Evolutionary conservation across 2,113 vertebrate genomes (phyloP).

Genomic region (Progne subis): DNA sequence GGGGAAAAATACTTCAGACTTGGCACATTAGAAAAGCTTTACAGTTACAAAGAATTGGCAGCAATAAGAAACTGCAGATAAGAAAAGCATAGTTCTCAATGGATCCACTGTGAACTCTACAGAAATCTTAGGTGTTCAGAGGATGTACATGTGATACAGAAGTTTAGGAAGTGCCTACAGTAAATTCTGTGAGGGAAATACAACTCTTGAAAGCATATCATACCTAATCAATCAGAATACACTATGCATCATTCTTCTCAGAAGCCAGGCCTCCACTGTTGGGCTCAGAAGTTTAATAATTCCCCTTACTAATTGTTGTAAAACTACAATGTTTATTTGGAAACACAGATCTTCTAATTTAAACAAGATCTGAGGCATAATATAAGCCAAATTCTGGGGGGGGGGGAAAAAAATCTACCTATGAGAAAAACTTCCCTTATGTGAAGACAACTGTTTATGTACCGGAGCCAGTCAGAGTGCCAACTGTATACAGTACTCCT

Average conservation of each 20-base stretch:
- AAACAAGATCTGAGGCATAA: not conserved
- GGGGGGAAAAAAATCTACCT: not conserved
- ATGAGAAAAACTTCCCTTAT: not conserved
- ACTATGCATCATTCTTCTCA: not conserved
- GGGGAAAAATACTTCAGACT: not conserved
- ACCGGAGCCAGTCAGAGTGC: not conserved
- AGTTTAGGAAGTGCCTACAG: not conserved
- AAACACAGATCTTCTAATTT: not conserved
- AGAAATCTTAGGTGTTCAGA: not conserved
- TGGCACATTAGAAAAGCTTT: not conserved
- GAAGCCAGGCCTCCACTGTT: not conserved
- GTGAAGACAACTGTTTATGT: not conserved
- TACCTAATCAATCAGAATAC: not conserved
- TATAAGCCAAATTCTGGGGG: not conserved
- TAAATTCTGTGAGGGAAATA: not conserved
- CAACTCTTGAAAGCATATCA: not conserved
- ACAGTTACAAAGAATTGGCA: not conserved
- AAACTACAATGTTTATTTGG: not conserved
- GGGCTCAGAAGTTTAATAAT: not conserved
- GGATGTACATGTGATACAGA: not conserved
- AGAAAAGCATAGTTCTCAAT: not conserved
- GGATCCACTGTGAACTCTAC: not conserved
- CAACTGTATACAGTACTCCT: not conserved
- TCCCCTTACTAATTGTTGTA: not conserved
- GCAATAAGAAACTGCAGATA: not conserved